Evolutionary conservation across 1,140 invertebrate species (phyloP).

Genomic region (Hypsibius dujardini): DNA sequence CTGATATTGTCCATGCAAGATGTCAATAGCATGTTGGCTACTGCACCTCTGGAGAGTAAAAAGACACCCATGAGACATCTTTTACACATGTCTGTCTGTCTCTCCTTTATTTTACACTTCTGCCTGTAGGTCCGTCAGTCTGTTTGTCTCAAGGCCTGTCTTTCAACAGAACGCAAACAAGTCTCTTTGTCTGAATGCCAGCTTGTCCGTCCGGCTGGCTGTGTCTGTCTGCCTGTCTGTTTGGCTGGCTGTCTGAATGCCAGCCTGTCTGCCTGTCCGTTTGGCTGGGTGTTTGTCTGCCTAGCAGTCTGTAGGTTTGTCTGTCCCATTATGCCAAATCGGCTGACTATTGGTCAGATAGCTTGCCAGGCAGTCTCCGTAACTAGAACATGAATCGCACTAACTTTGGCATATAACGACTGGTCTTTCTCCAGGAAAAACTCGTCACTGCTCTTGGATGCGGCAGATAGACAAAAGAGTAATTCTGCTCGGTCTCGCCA

Average conservation of each 20-base stretch:
- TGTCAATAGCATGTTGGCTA: slow-evolving; percentile 92
- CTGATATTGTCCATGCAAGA: slow-evolving; percentile 96
- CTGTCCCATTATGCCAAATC: background rate
- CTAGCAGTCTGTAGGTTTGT: background rate
- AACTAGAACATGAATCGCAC: no score
- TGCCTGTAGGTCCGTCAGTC: no score
- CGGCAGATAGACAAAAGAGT: slow-evolving; percentile 84
- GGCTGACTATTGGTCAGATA: slow-evolving; percentile 23
- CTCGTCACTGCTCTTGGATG: slow-evolving; percentile 88
- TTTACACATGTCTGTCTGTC: no score
- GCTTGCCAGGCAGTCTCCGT: no score
- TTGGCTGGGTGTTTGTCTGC: no score
- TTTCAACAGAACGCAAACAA: no score
- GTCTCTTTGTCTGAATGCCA: no score
- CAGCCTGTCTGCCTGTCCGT: no score
- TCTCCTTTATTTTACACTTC: no score
- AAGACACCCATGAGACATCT: background rate
- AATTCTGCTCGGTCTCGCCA: slow-evolving; percentile 47
- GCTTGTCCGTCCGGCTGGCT: no score
- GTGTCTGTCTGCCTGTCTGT: background rate
- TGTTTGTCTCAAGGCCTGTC: no score
- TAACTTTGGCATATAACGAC: slow-evolving; percentile 70
- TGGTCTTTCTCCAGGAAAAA: slow-evolving; percentile 88
- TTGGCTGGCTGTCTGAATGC: no score
- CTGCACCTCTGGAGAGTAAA: slow-evolving; percentile 53